Conservation (phyloP, 2,888 invertebrate genomes). For the Trichacis sp. region DNA sequence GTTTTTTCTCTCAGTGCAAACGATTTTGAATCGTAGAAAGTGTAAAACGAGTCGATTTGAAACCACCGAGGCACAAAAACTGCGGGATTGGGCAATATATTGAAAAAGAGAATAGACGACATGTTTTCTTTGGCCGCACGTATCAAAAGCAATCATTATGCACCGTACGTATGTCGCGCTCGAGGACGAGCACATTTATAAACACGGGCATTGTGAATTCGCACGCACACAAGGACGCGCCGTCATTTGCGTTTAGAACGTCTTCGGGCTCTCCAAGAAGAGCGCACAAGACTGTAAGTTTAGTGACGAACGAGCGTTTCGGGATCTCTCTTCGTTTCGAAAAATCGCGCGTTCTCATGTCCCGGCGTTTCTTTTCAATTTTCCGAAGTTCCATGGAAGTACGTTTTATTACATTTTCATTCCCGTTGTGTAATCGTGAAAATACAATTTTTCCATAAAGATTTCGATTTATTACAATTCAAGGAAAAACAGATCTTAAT, state of each 20-base stretch:
- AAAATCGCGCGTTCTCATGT: neutral
- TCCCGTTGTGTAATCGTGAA: neutral
- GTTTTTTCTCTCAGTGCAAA: too few species aligned
- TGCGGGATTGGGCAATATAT: slow-evolving; percentile 23
- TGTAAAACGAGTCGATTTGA: too few species aligned
- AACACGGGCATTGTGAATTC: slow-evolving; percentile 23
- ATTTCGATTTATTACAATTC: too few species aligned
- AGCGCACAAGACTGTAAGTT: slow-evolving; percentile 48
- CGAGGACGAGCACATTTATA: slow-evolving; percentile 20
- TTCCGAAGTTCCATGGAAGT: slow-evolving; percentile 4
- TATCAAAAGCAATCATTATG: slow-evolving; percentile 36
- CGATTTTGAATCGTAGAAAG: too few species aligned
- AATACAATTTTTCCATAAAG: neutral
- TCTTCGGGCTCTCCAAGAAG: slow-evolving; percentile 25
- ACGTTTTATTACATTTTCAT: neutral
- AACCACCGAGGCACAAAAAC: neutral
- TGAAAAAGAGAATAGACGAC: slow-evolving; percentile 33
- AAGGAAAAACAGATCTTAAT: too few species aligned
- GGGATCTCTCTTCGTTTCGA: neutral
- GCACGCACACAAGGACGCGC: slow-evolving; percentile 8
- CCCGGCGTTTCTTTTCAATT: neutral
- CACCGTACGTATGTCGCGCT: slow-evolving; percentile 25
- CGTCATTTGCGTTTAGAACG: slow-evolving; percentile 22
- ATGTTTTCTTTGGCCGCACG: slow-evolving; percentile 32
- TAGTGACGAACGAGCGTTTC: slow-evolving; percentile 37